Conservation (phyloP, 2,113 vertebrate species). For the Oceanodroma tethys region DNA sequence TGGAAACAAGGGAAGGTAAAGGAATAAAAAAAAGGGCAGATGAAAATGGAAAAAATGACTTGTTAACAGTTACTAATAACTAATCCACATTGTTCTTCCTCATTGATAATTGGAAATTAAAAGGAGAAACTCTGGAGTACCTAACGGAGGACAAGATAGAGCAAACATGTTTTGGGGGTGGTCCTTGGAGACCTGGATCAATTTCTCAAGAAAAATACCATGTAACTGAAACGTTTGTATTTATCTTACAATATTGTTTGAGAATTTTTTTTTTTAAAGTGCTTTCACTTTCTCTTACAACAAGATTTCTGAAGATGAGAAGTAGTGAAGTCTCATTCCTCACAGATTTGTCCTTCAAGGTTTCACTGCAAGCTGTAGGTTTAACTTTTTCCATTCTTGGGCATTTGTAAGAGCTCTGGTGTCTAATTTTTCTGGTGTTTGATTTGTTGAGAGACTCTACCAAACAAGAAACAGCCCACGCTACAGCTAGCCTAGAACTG, state of each 20-base stretch:
- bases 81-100: background rate
- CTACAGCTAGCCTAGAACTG: background rate
- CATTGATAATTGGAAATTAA: background rate
- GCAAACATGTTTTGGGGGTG: rapidly evolving
- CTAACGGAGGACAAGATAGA: background rate
- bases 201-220: background rate
- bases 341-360: background rate
- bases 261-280: background rate
- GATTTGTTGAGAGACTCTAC: background rate
- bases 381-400: background rate
- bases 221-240: background rate
- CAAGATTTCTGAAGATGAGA: background rate
- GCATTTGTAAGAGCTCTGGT: background rate
- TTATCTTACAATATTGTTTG: background rate
- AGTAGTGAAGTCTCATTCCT: background rate
- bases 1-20: background rate
- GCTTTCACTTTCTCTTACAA: background rate
- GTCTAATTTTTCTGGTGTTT: background rate
- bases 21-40: background rate
- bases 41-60: background rate
- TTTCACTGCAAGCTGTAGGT: background rate
- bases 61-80: background rate
- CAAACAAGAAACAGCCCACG: background rate
- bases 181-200: background rate
- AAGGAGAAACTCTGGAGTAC: background rate